Evolutionary conservation across 2,888 invertebrate species (phyloP).

Genomic region (Agriotes lineatus): DNA sequence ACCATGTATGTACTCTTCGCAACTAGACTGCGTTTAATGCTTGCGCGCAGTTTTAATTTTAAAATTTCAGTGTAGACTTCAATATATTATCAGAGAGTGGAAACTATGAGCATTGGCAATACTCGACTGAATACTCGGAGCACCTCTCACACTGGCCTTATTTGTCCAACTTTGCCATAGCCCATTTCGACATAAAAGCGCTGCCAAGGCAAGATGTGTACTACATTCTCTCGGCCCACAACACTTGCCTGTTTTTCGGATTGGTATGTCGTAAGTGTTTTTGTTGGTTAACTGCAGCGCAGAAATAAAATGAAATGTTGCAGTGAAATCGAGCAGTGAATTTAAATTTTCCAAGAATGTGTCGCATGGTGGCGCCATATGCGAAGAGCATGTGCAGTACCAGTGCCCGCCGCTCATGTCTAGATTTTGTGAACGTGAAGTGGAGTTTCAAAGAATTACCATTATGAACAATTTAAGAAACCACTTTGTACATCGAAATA

Average conservation of each 20-base stretch:
- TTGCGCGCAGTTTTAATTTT: not conserved
- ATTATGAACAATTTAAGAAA: conserved; percentile 62
- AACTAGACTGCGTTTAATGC: conserved; percentile 5
- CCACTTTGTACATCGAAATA: not conserved
- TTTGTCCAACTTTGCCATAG: conserved; percentile 71
- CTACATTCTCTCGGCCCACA: conserved; percentile 73
- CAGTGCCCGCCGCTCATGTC: conserved; percentile 75
- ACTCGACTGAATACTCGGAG: conserved; percentile 75
- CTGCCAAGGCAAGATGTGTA: conserved; percentile 66
- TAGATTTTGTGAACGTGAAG: conserved; percentile 71
- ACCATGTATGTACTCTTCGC: conserved; percentile 76
- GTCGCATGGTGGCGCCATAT: conserved; percentile 62
- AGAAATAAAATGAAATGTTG: no score
- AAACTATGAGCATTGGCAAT: conserved; percentile 78
- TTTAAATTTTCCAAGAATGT: conserved; percentile 69
- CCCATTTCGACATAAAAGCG: conserved; percentile 71
- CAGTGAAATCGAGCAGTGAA: conserved; percentile 74
- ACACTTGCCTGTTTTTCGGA: conserved; percentile 73
- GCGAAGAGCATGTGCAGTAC: conserved; percentile 71
- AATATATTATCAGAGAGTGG: conserved; percentile 74
- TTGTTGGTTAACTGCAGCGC: no score
- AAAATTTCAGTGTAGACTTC: conserved; percentile 69
- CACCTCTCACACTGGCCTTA: conserved; percentile 75
- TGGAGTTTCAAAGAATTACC: conserved; percentile 60
- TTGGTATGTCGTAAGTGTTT: conserved; percentile 72